Conservation (phyloP, 1,140 invertebrate genomes). For the Copidosoma floridanum region DNA sequence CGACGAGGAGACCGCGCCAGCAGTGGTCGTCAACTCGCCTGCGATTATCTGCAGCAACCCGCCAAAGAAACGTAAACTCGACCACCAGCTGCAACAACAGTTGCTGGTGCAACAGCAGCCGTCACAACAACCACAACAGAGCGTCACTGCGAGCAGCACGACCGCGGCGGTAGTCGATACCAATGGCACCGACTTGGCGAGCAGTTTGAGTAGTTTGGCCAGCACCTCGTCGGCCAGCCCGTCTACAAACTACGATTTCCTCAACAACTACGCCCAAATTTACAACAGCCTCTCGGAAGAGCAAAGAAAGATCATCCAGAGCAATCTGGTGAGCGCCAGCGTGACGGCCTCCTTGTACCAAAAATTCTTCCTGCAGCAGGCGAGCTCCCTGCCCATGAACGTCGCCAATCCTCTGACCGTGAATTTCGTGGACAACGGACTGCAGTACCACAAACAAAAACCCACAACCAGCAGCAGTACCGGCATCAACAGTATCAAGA, state of each 20-base stretch:
- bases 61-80: not conserved
- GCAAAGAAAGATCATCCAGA: too few species aligned
- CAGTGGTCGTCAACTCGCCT: not conserved
- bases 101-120: constrained; percentile 3
- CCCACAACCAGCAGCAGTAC: constrained; percentile 35
- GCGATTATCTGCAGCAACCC: not conserved
- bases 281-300: constrained; percentile 37
- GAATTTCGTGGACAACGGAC: constrained; percentile 48
- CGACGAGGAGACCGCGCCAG: constrained; percentile 35
- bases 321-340: too few species aligned
- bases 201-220: not conserved
- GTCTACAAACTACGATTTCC: constrained; percentile 20
- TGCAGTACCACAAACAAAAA: constrained; percentile 44
- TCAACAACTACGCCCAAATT: constrained; percentile 34
- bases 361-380: constrained; percentile 40
- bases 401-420: constrained; percentile 27
- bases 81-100: constrained; percentile 21
- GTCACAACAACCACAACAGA: constrained; percentile 3
- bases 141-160: too few species aligned
- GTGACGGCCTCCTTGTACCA: constrained; percentile 30
- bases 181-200: not conserved
- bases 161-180: constrained; percentile 1
- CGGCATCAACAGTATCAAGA: not conserved
- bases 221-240: not conserved
- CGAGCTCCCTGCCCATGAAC: constrained; percentile 35